A percentile compares a stretch with the other conserved stretches of the same genome.
phyloP scores from a whole-genome alignment of 2,113 vertebrate species.

The Rhinolophus ferrumequinum region DNA sequence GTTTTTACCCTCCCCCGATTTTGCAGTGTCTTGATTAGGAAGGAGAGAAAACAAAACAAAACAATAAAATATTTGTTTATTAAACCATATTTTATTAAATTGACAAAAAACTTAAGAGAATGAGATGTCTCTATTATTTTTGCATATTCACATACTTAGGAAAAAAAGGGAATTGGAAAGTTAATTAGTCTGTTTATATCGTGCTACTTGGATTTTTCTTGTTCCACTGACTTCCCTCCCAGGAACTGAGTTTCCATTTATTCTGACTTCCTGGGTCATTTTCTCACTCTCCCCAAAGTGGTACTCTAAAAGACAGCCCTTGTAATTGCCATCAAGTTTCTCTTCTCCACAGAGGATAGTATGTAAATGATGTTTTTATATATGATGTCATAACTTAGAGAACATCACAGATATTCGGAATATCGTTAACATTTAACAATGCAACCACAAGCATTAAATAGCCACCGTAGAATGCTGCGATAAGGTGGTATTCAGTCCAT shows the following conservation, averaged over 20 bases:
- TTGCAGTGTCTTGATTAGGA: neutral
- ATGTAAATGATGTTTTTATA: neutral
- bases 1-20: rapidly evolving
- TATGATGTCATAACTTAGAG: neutral
- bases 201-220: neutral
- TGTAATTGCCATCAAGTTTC: neutral
- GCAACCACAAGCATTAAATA: neutral
- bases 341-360: neutral
- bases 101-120: neutral
- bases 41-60: neutral
- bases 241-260: neutral
- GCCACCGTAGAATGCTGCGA: neutral
- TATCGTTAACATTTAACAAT: neutral
- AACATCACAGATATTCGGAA: neutral
- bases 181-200: neutral
- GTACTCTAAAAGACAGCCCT: neutral
- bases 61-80: neutral
- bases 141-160: neutral
- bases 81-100: neutral
- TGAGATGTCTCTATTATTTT: neutral
- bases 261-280: neutral
- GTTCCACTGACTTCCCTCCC: neutral
- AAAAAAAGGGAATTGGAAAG: neutral
- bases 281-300: neutral
- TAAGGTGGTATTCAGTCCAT: neutral